Evolutionary conservation across 2,113 vertebrate species (phyloP).

Genomic region (Uria aalge): DNA sequence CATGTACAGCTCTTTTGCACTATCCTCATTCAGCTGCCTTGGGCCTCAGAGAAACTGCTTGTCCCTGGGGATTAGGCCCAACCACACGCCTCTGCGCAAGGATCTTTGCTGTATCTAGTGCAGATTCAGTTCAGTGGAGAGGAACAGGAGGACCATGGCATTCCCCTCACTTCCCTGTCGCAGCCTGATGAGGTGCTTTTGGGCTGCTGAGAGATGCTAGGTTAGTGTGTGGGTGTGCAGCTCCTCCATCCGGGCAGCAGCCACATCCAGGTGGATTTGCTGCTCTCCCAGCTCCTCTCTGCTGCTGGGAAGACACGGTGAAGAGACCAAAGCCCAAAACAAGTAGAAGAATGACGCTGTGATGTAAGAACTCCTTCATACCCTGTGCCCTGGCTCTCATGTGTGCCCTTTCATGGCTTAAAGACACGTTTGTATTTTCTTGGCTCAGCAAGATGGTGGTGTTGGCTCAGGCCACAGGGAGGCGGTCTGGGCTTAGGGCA

Average conservation of each 20-base stretch:
- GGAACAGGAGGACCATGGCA: background rate
- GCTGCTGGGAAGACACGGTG: background rate
- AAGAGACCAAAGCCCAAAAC: background rate
- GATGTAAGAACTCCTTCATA: background rate
- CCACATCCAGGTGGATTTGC: background rate
- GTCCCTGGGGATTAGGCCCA: background rate
- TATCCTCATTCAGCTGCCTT: background rate
- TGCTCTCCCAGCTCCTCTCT: background rate
- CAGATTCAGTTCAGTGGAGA: background rate
- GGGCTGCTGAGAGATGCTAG: background rate
- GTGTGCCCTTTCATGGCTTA: background rate
- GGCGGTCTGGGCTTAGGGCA: no score
- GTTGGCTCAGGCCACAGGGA: background rate
- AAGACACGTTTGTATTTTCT: background rate
- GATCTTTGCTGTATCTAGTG: background rate
- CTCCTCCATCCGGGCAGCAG: background rate
- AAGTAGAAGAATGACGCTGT: background rate
- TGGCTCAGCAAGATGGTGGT: background rate
- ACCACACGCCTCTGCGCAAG: background rate
- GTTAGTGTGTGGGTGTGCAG: background rate
- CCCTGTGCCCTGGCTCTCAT: rapidly evolving
- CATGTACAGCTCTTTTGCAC: no score
- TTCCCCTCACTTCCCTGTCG: background rate
- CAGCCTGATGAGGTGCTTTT: background rate
- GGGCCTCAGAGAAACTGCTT: background rate